Conservation (phyloP, 2,888 invertebrate genomes). For the Tholera decimalis region DNA sequence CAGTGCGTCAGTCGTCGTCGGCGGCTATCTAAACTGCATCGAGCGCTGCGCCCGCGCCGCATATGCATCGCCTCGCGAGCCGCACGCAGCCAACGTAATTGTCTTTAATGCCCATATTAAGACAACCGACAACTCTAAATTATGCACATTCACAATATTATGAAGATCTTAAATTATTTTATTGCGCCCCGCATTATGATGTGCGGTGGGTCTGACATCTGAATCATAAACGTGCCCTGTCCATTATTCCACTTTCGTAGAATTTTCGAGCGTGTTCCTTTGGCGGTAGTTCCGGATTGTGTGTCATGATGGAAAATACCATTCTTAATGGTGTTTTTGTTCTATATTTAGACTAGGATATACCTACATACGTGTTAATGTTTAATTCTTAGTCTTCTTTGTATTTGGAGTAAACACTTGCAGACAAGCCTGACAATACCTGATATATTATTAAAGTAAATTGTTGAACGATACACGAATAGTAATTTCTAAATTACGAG, state of each 20-base stretch:
- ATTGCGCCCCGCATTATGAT: conserved; percentile 54
- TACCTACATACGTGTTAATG: conserved; percentile 16
- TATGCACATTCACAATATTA: conserved; percentile 70
- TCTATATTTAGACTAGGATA: conserved; percentile 27
- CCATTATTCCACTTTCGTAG: conserved; percentile 48
- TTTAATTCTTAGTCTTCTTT: conserved; percentile 12
- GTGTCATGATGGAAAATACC: conserved; percentile 18
- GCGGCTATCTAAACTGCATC: conserved; percentile 86
- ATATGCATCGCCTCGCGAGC: conserved; percentile 67
- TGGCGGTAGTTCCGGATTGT: conserved; percentile 48
- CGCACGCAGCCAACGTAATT: conserved; percentile 75
- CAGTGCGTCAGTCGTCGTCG: conserved; percentile 59
- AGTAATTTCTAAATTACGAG: not conserved
- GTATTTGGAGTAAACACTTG: conserved; percentile 14
- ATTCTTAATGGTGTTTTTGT: conserved; percentile 24
- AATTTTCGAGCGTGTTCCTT: conserved; percentile 47
- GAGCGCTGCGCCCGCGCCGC: conserved; percentile 65
- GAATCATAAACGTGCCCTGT: conserved; percentile 60
- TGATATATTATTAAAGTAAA: conserved; percentile 13
- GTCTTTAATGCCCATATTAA: conserved; percentile 83
- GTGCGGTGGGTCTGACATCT: conserved; percentile 55
- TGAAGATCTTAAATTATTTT: conserved; percentile 67
- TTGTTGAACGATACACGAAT: conserved; percentile 19
- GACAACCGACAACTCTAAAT: conserved; percentile 69
- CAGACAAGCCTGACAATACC: not conserved